Percentiles rank a stretch among this genome's conserved stretches.
Evolutionary conservation across 2,888 invertebrate genomes (phyloP).

Genomic region (Drosophila nr. medialis): DNA sequence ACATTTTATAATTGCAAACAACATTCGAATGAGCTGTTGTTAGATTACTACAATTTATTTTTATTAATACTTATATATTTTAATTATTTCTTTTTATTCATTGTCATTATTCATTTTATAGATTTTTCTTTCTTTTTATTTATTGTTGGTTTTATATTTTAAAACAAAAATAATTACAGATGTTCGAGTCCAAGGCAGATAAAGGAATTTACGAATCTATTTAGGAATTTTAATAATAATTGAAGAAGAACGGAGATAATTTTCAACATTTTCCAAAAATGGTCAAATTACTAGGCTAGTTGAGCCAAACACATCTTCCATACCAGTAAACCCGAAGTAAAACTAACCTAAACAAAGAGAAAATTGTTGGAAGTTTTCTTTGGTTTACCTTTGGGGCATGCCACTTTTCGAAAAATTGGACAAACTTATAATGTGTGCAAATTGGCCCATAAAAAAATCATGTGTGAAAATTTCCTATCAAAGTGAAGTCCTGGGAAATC

Average conservation of each 20-base stretch:
- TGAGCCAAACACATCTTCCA: not conserved
- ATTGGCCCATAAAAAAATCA: constrained; percentile 74
- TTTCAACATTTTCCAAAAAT: not conserved
- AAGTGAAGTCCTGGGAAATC: constrained; percentile 16
- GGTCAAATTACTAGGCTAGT: not conserved
- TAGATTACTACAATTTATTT: not conserved
- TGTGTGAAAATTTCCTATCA: constrained; percentile 64
- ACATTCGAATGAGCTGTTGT: not conserved
- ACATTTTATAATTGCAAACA: not conserved
- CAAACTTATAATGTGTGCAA: constrained; percentile 75
- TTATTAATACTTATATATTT: not conserved
- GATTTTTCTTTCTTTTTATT: fast-evolving
- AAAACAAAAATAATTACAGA: no score
- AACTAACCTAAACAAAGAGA: constrained; percentile 40
- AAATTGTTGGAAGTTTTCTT: constrained; percentile 57
- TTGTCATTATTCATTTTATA: not conserved
- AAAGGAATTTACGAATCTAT: not conserved
- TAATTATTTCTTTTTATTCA: not conserved
- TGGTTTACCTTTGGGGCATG: constrained; percentile 56
- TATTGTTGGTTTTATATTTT: not conserved
- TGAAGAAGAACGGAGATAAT: not conserved
- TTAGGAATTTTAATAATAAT: not conserved
- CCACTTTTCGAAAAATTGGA: constrained; percentile 36
- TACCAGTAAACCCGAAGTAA: not conserved
- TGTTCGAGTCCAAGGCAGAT: no score